Conservation (phyloP, 2,888 invertebrate species). For the Torymus aiolomorphi region DNA sequence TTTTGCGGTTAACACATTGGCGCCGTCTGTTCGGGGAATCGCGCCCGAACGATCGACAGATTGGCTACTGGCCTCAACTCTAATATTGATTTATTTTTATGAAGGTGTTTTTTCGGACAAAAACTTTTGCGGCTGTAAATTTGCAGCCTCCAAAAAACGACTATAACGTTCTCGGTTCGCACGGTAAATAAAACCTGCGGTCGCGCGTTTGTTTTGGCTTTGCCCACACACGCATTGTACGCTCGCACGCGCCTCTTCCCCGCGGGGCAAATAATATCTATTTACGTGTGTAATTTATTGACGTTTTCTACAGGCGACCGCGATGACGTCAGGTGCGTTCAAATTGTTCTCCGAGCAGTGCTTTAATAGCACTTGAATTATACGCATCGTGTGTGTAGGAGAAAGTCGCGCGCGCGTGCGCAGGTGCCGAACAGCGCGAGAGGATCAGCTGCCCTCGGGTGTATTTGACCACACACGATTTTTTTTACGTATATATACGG, state of each 20-base stretch:
- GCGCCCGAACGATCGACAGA: not conserved
- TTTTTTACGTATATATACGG: not conserved
- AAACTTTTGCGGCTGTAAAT: constrained; percentile 21
- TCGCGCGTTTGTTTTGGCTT: not conserved
- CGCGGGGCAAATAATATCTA: constrained; percentile 12
- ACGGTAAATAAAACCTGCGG: constrained; percentile 39
- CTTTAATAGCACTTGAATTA: constrained; percentile 42
- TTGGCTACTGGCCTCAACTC: constrained; percentile 21
- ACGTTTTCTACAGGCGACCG: constrained; percentile 3
- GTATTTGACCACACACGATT: constrained; percentile 42
- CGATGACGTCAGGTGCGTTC: constrained; percentile 20
- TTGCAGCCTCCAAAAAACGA: not conserved
- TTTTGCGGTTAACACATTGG: constrained; percentile 44
- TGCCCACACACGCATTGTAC: not conserved
- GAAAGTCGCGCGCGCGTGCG: constrained; percentile 32
- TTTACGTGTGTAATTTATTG: constrained; percentile 36
- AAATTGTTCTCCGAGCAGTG: constrained; percentile 26
- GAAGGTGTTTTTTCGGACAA: constrained; percentile 22
- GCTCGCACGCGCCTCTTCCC: not conserved
- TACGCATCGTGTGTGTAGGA: constrained; percentile 11
- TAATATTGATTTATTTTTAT: constrained; percentile 45
- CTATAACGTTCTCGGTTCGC: not conserved
- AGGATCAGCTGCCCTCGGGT: not conserved
- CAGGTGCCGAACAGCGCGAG: not conserved
- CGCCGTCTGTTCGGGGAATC: constrained; percentile 37